Conservation (phyloP, 2,797 vertebrate genomes). For the Galaxias olidus region DNA sequence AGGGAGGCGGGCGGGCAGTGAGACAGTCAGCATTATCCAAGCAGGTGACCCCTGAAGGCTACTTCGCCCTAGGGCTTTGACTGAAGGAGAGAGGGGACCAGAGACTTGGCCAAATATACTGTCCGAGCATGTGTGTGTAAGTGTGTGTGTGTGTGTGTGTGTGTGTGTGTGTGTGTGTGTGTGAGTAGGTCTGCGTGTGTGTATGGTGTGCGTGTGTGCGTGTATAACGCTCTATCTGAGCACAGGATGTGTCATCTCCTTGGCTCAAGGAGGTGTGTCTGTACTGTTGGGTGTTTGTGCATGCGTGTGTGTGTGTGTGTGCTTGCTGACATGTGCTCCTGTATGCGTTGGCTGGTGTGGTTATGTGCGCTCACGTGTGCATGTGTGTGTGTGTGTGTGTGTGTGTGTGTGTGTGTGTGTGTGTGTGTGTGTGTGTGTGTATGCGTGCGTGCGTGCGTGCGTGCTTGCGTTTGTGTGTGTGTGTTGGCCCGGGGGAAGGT, state of each 20-base stretch:
- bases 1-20: slow-evolving; percentile 76
- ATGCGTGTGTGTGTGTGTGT: slow-evolving; percentile 5
- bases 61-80: slow-evolving; percentile 79
- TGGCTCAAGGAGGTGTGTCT: slow-evolving; percentile 71
- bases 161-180: slow-evolving; percentile 15
- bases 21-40: slow-evolving; percentile 97
- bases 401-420: slow-evolving; percentile 38
- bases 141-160: slow-evolving; percentile 17
- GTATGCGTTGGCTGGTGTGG: no score
- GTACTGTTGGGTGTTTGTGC: slow-evolving; percentile 36
- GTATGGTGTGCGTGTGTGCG: slow-evolving; percentile 36
- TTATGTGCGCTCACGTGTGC: slow-evolving; percentile 25
- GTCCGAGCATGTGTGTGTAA: slow-evolving; percentile 29
- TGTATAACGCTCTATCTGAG: slow-evolving; percentile 63
- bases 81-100: slow-evolving; percentile 52
- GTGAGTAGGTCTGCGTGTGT: slow-evolving; percentile 15
- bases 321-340: no score
- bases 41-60: slow-evolving; percentile 99
- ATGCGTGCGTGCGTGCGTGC: slow-evolving; percentile 11
- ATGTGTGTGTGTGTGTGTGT: slow-evolving; percentile 47
- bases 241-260: slow-evolving; percentile 75
- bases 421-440: not conserved
- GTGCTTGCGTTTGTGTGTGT: slow-evolving; percentile 42
- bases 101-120: slow-evolving; percentile 75
- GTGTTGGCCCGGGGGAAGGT: slow-evolving; percentile 71